These are phyloP conservation scores for Asteroscopus sphinx DNA, from an alignment of 2,888 invertebrate genomes.

Conservation along the genomic window DNA sequence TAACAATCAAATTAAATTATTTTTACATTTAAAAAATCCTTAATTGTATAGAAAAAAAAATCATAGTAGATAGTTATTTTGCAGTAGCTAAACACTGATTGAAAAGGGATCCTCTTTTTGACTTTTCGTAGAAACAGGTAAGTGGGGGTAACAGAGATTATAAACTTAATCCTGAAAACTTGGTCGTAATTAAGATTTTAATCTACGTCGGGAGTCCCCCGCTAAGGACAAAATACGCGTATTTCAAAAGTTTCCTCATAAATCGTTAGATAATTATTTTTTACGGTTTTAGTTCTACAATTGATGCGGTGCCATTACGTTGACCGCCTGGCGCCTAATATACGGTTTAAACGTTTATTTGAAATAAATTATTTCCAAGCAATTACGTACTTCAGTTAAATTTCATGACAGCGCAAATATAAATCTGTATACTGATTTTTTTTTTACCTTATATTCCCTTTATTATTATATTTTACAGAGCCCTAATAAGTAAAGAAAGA, in stretches of 20 bases:
- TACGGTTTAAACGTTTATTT: conserved; percentile 22
- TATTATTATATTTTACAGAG: too few species aligned
- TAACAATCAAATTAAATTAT: too few species aligned
- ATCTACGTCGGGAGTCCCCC: conserved; percentile 72
- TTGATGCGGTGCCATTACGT: conserved; percentile 44
- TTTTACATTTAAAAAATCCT: too few species aligned
- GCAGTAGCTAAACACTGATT: conserved; percentile 32
- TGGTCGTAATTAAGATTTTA: conserved; percentile 85
- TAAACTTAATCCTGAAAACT: conserved; percentile 82
- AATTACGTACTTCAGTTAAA: conserved; percentile 17
- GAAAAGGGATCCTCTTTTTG: conserved; percentile 59
- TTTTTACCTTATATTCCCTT: too few species aligned
- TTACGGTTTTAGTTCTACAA: conserved; percentile 60
- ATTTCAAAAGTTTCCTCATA: conserved; percentile 80
- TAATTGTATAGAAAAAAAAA: too few species aligned
- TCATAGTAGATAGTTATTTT: too few species aligned
- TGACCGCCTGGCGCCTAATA: conserved; percentile 37
- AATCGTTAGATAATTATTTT: conserved; percentile 80
- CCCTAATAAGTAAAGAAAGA: too few species aligned
- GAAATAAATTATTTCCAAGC: neutral
- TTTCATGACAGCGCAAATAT: neutral
- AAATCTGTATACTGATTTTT: neutral
- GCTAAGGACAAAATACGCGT: conserved; percentile 75
- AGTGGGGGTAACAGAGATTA: conserved; percentile 74
- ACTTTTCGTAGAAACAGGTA: conserved; percentile 65